Percentiles rank a stretch among this genome's conserved stretches.
Evolutionary conservation across 2,113 vertebrate genomes (phyloP).

Genomic region (Sander lucioperca): DNA sequence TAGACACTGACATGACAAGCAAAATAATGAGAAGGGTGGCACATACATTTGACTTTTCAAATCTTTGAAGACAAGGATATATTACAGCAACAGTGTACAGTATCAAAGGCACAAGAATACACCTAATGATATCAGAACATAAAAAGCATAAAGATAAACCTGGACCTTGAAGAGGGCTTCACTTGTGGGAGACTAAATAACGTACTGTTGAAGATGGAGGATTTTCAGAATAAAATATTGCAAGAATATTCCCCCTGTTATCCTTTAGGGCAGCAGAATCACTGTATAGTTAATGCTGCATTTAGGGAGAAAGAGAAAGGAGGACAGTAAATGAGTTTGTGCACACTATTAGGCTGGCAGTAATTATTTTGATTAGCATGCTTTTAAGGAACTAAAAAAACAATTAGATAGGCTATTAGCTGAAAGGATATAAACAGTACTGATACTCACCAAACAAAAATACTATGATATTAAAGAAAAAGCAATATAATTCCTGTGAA

Average conservation of each 20-base stretch:
- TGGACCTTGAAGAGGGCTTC: neutral
- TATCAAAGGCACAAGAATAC: constrained; percentile 6
- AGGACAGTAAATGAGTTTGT: constrained; percentile 32
- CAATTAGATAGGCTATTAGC: constrained; percentile 37
- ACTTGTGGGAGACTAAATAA: neutral
- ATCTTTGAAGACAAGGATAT: constrained; percentile 5
- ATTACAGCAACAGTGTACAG: neutral
- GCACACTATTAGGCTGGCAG: constrained; percentile 9
- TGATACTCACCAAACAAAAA: neutral
- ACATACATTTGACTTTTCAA: neutral
- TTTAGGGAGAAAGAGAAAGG: constrained; percentile 5
- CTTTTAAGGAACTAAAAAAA: constrained; percentile 41
- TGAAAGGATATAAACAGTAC: constrained; percentile 6
- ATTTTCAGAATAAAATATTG: no score
- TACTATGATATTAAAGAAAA: neutral
- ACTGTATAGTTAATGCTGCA: constrained; percentile 25
- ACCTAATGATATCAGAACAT: neutral
- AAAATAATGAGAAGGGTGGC: neutral
- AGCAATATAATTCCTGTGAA: neutral
- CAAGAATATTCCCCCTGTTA: neutral
- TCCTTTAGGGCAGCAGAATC: constrained; percentile 5
- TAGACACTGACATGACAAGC: neutral
- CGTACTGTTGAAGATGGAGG: no score
- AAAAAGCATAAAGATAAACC: neutral
- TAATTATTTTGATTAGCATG: constrained; percentile 52